Evolutionary conservation across 2,888 invertebrate genomes (phyloP), one percentile per base, ranked within the genome.

Genomic region (Flabesymbios commensalis): DNA sequence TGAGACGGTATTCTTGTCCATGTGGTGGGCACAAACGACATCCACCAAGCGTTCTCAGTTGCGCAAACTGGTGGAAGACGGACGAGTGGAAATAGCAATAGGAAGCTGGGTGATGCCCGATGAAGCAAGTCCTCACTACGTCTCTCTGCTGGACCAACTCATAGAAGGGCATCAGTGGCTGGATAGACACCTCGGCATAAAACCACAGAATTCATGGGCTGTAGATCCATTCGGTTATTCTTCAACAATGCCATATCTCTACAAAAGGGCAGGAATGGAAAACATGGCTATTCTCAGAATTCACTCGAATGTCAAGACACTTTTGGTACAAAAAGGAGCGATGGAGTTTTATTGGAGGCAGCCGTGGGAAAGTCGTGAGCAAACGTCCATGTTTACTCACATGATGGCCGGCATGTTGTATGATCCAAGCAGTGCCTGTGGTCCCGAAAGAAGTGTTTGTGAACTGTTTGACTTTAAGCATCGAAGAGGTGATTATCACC

Each of bases 361-460:
- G 42, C 89, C 89, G 42, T 98, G 84, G 49, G 83, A 83, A 64
- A 29, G 7, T 5, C 28, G 36, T 3, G 65, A 68, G 22, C 51
- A 84, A 3, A 72, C 74, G 2, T 86, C 87, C 71, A 86, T 96
- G 64, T 84, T 95, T 4, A 92, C 93, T 26, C 96, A 96, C 83
- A 93, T 96, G 76, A 91, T 93, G 83, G 97, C 97, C 0, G 96
- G 94, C 78, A 94, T 94, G 78, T 93, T 96, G 60, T 98, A 98
- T 84, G 94, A 93, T 22, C 96, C 96, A 67, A 94, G 94, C 75
- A 92, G 93, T 77, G 92, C 95, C 0, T 98, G 97, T 80, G 97
- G 97, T 0, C 97, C 97, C 0, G 93, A 95, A 84, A 92, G 93
- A 0, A 90, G 91, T 56, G 79, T 83, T 45, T 85, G 85, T 70